A percentile compares a stretch with the other conserved stretches of the same genome.
Conservation (phyloP, 2,888 invertebrate genomes). For the Cenopis cana region DNA sequence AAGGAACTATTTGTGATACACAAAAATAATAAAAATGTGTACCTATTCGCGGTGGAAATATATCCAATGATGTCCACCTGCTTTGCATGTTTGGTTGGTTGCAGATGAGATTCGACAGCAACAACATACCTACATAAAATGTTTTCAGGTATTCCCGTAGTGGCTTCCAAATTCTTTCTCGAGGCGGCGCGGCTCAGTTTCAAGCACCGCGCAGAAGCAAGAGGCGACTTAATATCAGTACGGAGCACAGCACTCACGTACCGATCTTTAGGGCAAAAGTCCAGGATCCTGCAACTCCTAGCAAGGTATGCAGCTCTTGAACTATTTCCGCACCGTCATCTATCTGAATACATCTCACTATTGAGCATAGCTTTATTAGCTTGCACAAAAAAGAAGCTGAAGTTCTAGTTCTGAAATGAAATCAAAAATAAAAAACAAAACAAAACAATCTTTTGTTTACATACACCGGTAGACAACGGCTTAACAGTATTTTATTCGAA, state of each 20-base stretch:
- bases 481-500: no score
- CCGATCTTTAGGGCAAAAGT: constrained; percentile 87
- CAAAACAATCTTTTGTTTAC: no score
- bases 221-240: constrained; percentile 86
- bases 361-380: no score
- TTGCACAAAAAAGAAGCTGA: no score
- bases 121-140: neutral
- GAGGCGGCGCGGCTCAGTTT: constrained; percentile 78
- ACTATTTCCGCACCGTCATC: no score
- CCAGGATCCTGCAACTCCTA: constrained; percentile 87
- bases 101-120: neutral
- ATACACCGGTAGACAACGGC: no score
- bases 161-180: constrained; percentile 73
- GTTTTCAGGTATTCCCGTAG: constrained; percentile 63
- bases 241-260: constrained; percentile 87
- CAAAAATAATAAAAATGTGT: no score
- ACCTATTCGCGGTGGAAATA: no score
- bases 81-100: neutral
- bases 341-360: no score
- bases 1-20: no score
- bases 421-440: no score
- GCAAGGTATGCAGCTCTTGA: constrained; percentile 81
- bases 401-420: no score
- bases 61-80: neutral
- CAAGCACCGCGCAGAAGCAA: constrained; percentile 65